Base-by-base conservation (phyloP, 2,113 vertebrate genomes). In the Gila orcuttii region DNA sequence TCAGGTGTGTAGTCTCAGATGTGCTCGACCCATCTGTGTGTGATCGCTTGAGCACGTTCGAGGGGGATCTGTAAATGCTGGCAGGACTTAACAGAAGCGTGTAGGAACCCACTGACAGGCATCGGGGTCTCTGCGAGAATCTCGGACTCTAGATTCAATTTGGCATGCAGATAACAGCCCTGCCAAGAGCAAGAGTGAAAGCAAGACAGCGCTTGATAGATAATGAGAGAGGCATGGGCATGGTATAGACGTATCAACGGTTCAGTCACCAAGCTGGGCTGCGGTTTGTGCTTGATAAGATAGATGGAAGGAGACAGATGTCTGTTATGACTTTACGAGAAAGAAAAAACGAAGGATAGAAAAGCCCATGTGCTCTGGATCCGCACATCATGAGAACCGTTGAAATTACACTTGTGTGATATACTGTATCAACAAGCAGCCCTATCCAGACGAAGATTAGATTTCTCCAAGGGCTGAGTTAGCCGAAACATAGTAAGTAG, bases 121-220 rank as follows among this genome's bases (percentile, higher is more conserved):
- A 55, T 79, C 66, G n/a, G 39, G 25, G 50, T 31, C 64, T 79
- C 62, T 83, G 76, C 45, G 36, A 86, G 76, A 75, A 79, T 85
- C 79, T 52, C 42, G 4, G 10, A 57, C 47, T 82, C 57, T 55
- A 89, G 86, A 89, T 89, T 86, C 57, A 84, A 82, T 75, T 83
- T 59, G 86, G 76, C 76, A 74, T 80, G 86, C 73, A 84, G 87
- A 87, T 84, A 87, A 87, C 62, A 31, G 85, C 2, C 50, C 45
- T 86, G 86, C 75, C 50, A 69, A 66, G 50, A 71, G 47, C 73
- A 71, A 42, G 79, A 33, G 52, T 50, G 59, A 82, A 79, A 59
- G n/a, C 6, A 33, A 74, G 73, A 5, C 45, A 76, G 75, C 23
- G 52, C 10, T 33, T 76, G 79, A 85, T 76, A 71, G 74, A 85